Percentiles rank a stretch among this genome's conserved stretches.
Conservation (phyloP, 2,888 invertebrate genomes). For the Clusia tigrina region DNA sequence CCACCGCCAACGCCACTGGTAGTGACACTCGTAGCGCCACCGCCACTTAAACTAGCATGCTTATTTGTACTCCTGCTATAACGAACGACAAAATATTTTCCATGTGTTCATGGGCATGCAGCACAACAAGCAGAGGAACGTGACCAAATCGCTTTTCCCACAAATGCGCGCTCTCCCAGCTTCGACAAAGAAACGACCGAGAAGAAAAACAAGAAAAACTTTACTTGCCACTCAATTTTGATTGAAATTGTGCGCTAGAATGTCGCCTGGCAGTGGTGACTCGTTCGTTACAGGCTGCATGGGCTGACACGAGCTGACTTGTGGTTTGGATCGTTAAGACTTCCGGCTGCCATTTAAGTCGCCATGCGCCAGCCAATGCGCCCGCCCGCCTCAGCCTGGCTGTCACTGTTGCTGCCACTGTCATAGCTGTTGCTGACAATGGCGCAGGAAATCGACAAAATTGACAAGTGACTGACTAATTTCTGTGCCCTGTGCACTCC, state of each 20-base stretch:
- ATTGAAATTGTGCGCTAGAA: not conserved
- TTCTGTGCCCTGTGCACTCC: not conserved
- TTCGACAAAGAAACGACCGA: not conserved
- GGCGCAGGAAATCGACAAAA: not conserved
- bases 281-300: not conserved
- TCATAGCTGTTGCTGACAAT: not conserved
- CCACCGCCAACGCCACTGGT: not conserved
- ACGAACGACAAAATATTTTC: conserved; percentile 3
- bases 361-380: conserved; percentile 23
- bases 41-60: no score
- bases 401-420: no score
- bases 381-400: no score
- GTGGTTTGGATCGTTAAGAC: not conserved
- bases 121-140: not conserved
- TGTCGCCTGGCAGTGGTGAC: not conserved
- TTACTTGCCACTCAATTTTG: not conserved
- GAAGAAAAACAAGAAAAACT: not conserved
- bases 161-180: not conserved
- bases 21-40: no score
- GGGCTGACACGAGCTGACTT: not conserved
- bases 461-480: conserved; percentile 2
- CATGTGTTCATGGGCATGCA: not conserved
- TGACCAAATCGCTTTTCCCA: not conserved
- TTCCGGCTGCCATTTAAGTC: not conserved
- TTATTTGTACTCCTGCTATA: no score